Evolutionary conservation across 2,113 vertebrate genomes (phyloP).

Genomic region (Xiphorhynchus elegans): DNA sequence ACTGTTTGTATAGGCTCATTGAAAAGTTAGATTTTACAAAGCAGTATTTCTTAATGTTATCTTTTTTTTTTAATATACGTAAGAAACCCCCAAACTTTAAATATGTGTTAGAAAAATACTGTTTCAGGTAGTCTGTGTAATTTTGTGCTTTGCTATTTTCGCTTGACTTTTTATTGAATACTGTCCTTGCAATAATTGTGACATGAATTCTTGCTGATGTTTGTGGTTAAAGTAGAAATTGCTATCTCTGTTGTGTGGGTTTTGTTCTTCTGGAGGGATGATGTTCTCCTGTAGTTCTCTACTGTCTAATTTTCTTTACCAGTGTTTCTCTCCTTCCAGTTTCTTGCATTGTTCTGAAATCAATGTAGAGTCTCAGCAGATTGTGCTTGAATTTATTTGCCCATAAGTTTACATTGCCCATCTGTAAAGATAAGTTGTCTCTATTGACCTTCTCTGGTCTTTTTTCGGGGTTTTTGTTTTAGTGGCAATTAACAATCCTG

Average conservation of each 20-base stretch:
- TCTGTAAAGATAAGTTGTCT: neutral
- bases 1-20: neutral
- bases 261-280: neutral
- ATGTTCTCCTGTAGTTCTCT: neutral
- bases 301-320: neutral
- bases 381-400: neutral
- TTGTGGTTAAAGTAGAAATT: neutral
- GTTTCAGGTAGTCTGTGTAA: neutral
- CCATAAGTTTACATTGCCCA: neutral
- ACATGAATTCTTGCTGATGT: neutral
- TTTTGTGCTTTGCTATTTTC: neutral
- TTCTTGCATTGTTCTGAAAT: neutral
- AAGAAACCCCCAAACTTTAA: fast-evolving
- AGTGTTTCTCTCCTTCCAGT: neutral
- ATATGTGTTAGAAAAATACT: neutral
- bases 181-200: neutral
- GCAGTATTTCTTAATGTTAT: no score
- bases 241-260: neutral
- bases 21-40: neutral
- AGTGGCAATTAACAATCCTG: neutral
- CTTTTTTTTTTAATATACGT: neutral
- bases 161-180: neutral
- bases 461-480: neutral
- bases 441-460: neutral
- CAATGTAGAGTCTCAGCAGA: neutral